phyloP scores from a whole-genome alignment of 1,140 invertebrate genomes.

The Gonatopus flavifemur region DNA sequence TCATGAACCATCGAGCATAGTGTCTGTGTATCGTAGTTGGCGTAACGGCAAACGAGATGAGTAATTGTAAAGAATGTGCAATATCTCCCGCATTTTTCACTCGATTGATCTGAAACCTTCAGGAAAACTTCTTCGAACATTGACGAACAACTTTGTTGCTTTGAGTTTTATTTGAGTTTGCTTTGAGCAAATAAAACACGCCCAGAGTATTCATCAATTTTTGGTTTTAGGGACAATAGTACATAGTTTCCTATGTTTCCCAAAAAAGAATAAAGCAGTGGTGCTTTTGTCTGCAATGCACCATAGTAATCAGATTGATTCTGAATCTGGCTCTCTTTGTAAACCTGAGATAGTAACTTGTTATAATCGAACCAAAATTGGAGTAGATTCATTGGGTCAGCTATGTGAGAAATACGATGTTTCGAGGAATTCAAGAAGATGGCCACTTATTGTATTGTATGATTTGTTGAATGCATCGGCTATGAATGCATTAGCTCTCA shows the following conservation, averaged over 20 bases:
- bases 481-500: background rate
- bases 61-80: too few species aligned
- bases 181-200: background rate
- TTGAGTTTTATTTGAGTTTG: too few species aligned
- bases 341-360: background rate
- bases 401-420: background rate
- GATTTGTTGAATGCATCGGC: background rate
- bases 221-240: background rate
- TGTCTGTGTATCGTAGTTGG: too few species aligned
- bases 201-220: background rate
- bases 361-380: conserved; percentile 1
- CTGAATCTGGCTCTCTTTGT: background rate
- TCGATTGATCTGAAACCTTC: too few species aligned
- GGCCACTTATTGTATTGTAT: background rate
- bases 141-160: too few species aligned
- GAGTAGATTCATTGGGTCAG: background rate
- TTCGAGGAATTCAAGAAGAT: background rate
- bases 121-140: too few species aligned
- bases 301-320: background rate
- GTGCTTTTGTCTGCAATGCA: background rate
- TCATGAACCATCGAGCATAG: too few species aligned
- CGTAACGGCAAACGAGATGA: too few species aligned
- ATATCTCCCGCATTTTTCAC: too few species aligned
- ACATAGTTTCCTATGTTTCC: background rate
- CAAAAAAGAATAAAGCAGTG: background rate